Evolutionary conservation across 2,113 vertebrate genomes (phyloP).

Genomic region (Columba janthina): DNA sequence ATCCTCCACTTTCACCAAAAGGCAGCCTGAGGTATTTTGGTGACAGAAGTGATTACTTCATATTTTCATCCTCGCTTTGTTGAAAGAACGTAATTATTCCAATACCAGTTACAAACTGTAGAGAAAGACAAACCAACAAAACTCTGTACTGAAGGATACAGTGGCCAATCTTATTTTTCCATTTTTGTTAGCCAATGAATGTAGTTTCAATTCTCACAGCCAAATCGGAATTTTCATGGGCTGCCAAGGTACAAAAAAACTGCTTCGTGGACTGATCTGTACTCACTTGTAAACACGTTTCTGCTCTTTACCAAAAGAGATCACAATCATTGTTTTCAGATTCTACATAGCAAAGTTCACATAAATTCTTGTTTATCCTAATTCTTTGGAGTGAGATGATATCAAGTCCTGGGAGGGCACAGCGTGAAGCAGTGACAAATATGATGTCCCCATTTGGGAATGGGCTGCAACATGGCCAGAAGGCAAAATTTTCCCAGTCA

Average conservation of each 20-base stretch:
- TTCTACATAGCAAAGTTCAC: neutral
- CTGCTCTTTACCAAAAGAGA: neutral
- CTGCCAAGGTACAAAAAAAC: neutral
- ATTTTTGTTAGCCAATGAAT: neutral
- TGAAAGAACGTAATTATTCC: neutral
- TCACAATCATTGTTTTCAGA: neutral
- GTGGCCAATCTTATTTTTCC: neutral
- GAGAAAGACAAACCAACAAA: neutral
- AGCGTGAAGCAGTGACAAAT: neutral
- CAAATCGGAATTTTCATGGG: neutral
- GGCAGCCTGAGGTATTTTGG: neutral
- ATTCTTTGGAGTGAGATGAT: neutral
- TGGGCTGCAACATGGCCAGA: neutral
- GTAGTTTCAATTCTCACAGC: neutral
- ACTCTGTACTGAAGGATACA: neutral
- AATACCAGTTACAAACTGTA: neutral
- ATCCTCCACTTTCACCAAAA: neutral
- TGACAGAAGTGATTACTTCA: neutral
- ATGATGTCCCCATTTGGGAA: rapidly evolving
- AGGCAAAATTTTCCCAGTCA: neutral
- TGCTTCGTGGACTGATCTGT: neutral
- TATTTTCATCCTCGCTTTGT: neutral
- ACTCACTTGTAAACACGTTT: neutral
- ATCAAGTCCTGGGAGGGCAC: neutral
- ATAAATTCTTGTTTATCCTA: neutral